Percentiles rank a stretch among this genome's conserved stretches.
Conservation (phyloP, 2,113 vertebrate genomes). For the Tychaedon coryphoeus region DNA sequence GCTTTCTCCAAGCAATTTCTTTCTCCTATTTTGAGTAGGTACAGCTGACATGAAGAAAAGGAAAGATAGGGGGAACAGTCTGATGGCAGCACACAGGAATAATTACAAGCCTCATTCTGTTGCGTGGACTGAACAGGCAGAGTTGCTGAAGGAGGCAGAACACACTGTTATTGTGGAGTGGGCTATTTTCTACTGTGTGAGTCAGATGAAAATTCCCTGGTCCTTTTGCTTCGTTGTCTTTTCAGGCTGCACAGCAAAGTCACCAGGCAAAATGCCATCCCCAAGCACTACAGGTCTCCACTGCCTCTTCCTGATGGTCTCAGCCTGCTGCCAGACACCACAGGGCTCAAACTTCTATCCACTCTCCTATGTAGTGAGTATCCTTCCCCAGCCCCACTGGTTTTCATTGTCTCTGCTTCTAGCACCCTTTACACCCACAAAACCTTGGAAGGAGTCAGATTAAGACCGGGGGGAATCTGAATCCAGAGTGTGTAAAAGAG, state of each 20-base stretch:
- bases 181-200: not conserved
- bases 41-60: not conserved
- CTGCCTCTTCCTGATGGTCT: slow-evolving; percentile 25
- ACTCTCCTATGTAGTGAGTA: slow-evolving; percentile 63
- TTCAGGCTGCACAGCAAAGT: slow-evolving; percentile 36
- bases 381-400: not conserved
- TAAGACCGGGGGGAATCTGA: not conserved
- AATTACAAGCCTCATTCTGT: not conserved
- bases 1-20: not conserved
- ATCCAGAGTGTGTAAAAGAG: not conserved
- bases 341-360: not conserved
- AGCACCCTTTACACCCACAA: not conserved
- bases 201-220: not conserved
- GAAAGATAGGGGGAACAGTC: not conserved
- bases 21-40: not conserved
- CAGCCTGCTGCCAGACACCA: slow-evolving; percentile 18
- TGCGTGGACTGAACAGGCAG: not conserved
- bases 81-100: not conserved
- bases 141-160: not conserved
- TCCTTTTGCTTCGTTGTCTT: slow-evolving; percentile 3
- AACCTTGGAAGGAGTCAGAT: not conserved
- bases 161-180: not conserved
- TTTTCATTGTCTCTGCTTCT: not conserved
- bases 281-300: not conserved
- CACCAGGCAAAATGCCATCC: slow-evolving; percentile 40